phyloP scores from a whole-genome alignment of 2,797 vertebrate species.

The Ctenopoma multispine region DNA sequence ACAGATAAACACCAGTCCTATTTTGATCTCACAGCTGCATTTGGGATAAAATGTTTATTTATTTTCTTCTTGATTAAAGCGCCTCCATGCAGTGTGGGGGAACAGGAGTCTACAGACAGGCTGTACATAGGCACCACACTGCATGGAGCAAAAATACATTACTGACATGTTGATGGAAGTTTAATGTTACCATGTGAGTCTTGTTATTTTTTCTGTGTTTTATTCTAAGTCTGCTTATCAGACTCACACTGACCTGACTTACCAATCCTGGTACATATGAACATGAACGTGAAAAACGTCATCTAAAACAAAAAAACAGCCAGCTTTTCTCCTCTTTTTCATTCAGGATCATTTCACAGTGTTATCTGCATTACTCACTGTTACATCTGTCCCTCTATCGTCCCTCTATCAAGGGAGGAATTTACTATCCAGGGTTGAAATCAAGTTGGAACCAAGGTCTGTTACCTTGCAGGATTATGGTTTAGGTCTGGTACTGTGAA shows the following conservation, averaged over 20 bases:
- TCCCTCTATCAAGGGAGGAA: not conserved
- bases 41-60: not conserved
- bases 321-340: no score
- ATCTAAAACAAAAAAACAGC: no score
- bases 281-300: no score
- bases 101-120: not conserved
- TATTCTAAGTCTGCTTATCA: no score
- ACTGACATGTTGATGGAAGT: no score
- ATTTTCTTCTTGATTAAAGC: not conserved
- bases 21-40: not conserved
- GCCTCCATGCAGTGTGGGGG: not conserved
- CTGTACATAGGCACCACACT: no score
- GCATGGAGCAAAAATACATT: not conserved
- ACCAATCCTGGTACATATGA: no score
- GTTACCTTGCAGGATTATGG: not conserved
- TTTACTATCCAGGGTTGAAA: not conserved
- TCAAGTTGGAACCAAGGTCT: conserved; percentile 3
- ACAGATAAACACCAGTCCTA: not conserved
- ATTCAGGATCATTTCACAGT: no score
- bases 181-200: not conserved
- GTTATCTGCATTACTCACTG: no score
- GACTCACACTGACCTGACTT: no score
- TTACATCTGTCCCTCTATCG: no score
- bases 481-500: not conserved
- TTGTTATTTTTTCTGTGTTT: not conserved